Evolutionary conservation across 2,113 vertebrate species (phyloP), one percentile per base, ranked within the genome.

Genomic region (Phocoena sinus): DNA sequence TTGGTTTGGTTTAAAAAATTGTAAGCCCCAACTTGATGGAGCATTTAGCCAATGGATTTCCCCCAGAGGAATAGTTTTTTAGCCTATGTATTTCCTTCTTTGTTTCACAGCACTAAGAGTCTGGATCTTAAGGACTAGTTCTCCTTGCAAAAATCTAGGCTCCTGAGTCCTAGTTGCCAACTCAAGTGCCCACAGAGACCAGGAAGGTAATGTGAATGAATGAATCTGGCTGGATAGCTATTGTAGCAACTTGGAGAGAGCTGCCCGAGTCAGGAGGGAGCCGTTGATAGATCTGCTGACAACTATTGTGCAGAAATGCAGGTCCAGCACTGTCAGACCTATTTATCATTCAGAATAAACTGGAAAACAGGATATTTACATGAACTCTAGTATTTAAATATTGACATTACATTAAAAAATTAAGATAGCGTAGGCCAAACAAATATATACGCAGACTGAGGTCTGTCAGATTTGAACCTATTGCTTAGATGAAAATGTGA

Each of bases 1-100:
- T 90, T 96, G 73, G 36, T 92, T 91, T 93, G 20, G 62, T 92
- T 81, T 91, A 62, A 88, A 80, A 95, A 89, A 84, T 77, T 53
- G 3, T 41, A 76, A 80, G 26, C 8, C 33, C 41, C 9, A 67
- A 68, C 53, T 28, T 56, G 20, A 94, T 73, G 93, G n/a, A 53
- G 38, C 33, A 36, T 83, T 90, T 68, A 94, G 56, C 18, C 14
- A 26, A 25, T 8, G 5, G 26, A 63, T 81, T 84, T 86, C 3
- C n/a, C 67, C 23, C 74, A 47, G 62, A 85, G 63, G 67, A 50
- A 2, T 74, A 62, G 31, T 77, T 18, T 88, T 80, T 91, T 44
- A 91, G n/a, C 28, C 62, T 71, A 17, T 77, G 10, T 38, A 68
- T 77, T 90, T 74, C 73, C 67, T 92, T 53, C 21, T 93, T 80